phyloP scores from a whole-genome alignment of 2,113 vertebrate genomes.

The Phocoena phocoena region DNA sequence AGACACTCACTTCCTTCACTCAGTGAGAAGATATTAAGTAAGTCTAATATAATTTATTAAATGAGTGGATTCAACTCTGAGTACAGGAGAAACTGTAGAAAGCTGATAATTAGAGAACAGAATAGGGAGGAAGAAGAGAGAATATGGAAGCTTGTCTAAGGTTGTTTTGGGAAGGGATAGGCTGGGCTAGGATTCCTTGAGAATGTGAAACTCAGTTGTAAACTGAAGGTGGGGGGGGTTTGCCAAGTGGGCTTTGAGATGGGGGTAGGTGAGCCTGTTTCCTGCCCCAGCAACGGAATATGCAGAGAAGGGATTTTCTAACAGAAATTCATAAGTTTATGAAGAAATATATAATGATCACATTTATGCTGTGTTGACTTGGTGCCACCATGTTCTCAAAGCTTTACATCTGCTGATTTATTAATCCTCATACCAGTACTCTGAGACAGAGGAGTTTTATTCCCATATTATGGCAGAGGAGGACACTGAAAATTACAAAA shows the following conservation, averaged over 20 bases:
- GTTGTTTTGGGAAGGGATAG: not conserved
- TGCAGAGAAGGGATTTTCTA: not conserved
- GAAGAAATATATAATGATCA: not conserved
- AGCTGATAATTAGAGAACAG: not conserved
- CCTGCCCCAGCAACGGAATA: no score
- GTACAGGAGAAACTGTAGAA: not conserved
- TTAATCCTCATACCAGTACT: not conserved
- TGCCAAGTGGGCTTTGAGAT: rapidly evolving
- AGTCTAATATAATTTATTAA: not conserved
- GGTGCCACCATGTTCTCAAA: not conserved
- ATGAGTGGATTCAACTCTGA: not conserved
- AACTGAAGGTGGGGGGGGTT: no score
- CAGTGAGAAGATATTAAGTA: not conserved
- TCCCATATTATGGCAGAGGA: not conserved
- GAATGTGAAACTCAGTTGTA: not conserved
- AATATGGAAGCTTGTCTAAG: not conserved
- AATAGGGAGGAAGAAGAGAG: not conserved
- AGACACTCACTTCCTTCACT: not conserved
- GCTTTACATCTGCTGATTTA: not conserved
- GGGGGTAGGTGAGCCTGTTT: rapidly evolving
- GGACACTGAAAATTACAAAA: not conserved
- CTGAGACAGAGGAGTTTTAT: not conserved
- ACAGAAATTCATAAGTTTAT: not conserved
- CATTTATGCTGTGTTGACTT: not conserved
- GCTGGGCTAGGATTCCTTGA: not conserved